These are phyloP conservation scores for Vombatus ursinus DNA, from an alignment of 2,113 vertebrate species.

Conservation along the genomic window DNA sequence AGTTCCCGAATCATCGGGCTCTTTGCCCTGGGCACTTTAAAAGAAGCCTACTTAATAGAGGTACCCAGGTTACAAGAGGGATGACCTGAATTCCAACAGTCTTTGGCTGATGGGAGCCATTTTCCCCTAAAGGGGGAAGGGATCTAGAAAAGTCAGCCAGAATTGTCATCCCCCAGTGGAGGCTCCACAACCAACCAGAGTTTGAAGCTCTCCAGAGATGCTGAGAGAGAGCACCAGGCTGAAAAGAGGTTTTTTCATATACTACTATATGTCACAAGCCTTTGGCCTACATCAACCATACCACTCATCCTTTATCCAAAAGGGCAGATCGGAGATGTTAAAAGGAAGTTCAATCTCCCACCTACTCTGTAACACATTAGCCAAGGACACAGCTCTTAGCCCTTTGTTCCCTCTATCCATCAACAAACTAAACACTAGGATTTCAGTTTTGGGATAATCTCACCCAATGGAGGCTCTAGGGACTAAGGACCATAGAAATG, in stretches of 20 bases:
- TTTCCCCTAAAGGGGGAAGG: background rate
- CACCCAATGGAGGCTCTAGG: background rate
- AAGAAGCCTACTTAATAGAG: background rate
- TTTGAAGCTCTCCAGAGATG: background rate
- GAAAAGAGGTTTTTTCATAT: background rate
- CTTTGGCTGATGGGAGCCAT: background rate
- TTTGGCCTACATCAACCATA: background rate
- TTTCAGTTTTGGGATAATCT: background rate
- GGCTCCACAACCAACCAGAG: background rate
- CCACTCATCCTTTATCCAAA: background rate
- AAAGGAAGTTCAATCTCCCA: background rate
- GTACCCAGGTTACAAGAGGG: background rate
- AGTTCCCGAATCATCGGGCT: background rate
- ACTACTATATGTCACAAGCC: background rate
- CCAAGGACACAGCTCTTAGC: background rate
- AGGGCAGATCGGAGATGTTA: background rate
- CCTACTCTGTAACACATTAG: background rate
- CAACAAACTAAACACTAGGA: background rate
- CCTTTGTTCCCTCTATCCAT: background rate
- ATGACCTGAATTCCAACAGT: background rate
- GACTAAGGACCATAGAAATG: background rate
- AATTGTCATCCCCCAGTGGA: background rate
- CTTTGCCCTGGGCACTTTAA: background rate
- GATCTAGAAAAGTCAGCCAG: background rate
- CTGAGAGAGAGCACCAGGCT: background rate